These are phyloP conservation scores for Pseudachorutes palmiensis DNA, from an alignment of 1,140 invertebrate species.

Conservation along the genomic window DNA sequence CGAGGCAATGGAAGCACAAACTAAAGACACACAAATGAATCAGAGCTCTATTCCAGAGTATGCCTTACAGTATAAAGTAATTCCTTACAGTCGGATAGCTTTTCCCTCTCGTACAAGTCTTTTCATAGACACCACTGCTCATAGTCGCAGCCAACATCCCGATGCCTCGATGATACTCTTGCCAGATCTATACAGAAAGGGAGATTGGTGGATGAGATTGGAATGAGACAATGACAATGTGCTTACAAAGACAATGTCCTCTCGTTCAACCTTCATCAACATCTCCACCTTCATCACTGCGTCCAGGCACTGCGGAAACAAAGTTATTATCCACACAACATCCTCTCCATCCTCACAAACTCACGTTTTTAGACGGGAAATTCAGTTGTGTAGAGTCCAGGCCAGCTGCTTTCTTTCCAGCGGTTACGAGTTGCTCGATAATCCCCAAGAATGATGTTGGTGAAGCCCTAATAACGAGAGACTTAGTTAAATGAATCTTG, in stretches of 20 bases:
- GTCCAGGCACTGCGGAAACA: conserved; percentile 46
- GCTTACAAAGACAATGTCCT: conserved; percentile 37
- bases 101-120: conserved; percentile 50
- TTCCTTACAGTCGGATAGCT: conserved; percentile 49
- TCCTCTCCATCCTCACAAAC: conserved; percentile 45
- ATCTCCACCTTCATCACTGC: conserved; percentile 73
- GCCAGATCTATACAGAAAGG: conserved; percentile 55
- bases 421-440: conserved; percentile 39
- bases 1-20: conserved; percentile 76
- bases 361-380: conserved; percentile 39
- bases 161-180: conserved; percentile 67
- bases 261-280: conserved; percentile 60
- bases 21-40: conserved; percentile 40
- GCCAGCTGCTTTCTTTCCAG: conserved; percentile 45
- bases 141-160: conserved; percentile 57
- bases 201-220: conserved; percentile 12
- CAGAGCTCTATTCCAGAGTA: conserved; percentile 22
- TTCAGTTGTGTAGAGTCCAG: conserved; percentile 18
- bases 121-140: conserved; percentile 52
- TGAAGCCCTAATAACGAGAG: conserved; percentile 45
- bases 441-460: conserved; percentile 62
- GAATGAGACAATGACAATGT: background rate
- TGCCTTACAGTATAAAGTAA: background rate
- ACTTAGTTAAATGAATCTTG: conserved; percentile 9
- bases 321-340: background rate